A percentile compares a stretch with the other conserved stretches of the same genome.
Conservation (phyloP, 2,888 invertebrate species). For the Coenonympha arcania region DNA sequence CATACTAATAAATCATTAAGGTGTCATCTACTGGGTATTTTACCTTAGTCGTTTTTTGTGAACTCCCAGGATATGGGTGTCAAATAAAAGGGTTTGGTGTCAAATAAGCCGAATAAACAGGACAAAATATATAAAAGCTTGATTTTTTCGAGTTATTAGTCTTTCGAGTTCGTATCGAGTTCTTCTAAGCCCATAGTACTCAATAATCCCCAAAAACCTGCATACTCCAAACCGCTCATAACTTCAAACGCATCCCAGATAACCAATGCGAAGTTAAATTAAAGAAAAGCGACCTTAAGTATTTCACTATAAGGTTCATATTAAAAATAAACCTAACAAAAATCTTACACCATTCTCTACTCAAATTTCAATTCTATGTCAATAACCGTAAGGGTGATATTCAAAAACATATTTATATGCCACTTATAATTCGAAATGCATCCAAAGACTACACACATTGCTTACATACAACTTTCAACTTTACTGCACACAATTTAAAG, state of each 20-base stretch:
- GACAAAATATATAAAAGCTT: too few relatives aligned
- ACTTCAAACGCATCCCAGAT: neutral
- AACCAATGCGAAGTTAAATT: neutral
- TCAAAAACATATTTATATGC: neutral
- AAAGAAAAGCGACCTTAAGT: neutral
- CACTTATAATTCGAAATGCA: neutral
- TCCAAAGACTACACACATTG: too few relatives aligned
- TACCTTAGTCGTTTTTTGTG: too few relatives aligned
- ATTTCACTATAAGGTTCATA: neutral
- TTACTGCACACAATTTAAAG: too few relatives aligned
- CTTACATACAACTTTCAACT: too few relatives aligned
- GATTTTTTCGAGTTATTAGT: too few relatives aligned
- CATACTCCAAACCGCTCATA: neutral
- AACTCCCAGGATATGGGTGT: too few relatives aligned
- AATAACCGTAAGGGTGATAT: neutral
- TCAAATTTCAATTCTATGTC: neutral
- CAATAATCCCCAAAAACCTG: neutral
- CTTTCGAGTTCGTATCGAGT: neutral
- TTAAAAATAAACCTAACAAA: neutral
- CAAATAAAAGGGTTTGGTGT: too few relatives aligned
- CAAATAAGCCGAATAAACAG: too few relatives aligned
- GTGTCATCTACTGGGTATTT: too few relatives aligned
- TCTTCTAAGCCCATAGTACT: neutral
- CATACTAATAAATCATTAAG: too few relatives aligned
- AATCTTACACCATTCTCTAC: too few relatives aligned